Base-by-base conservation (phyloP, 2,797 vertebrate species). In the Macroramphosus scolopax region DNA sequence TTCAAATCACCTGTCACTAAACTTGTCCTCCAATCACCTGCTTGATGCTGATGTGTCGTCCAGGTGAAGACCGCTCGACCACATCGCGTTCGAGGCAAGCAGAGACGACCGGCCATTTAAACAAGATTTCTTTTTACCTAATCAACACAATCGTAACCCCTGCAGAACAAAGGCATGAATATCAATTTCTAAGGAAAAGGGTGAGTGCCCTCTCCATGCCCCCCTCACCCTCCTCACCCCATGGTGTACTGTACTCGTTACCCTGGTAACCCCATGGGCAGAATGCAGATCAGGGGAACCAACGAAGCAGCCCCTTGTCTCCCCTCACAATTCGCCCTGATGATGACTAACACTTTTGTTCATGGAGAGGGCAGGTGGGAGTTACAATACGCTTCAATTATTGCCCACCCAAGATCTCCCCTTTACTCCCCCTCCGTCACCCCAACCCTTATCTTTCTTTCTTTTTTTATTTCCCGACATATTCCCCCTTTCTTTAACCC, bases 261-360 rank as follows among this genome's bases (percentile, higher is more conserved):
- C 88, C 89, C 51, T 82, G 88, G 89, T 81, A 89, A 92, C 89
- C 75, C 71, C 67, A 72, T 79, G 80, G 77, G 69, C 78, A 82
- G 81, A 87, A 90, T 89, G 87, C 82, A 90, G 86, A 89, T 89
- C 78, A 82, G 81, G 75, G 73, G 69, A 77, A 64, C 57, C 62
- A 63, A 69, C 56, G 61, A 52, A 67, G 69, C 56, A 14, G 65
- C 63, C 82, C 79, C 85, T 85, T 76, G 77, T 84, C 77, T 85
- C 79, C 71, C 68, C 80, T 83, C 74, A 81, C 88, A 89, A 87
- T 90, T 83, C 81, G 42, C 76, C 62, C 82, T 81, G 84, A 80
- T 86, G 88, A 90, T 85, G 84, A 82, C 86, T 75, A 87, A 85
- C 82, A 86, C 86, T 89, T 88, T 89, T 83, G 78, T 88, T 82